Evolutionary conservation across 2,888 invertebrate species (phyloP).

Genomic region (Yponomeuta cagnagella): DNA sequence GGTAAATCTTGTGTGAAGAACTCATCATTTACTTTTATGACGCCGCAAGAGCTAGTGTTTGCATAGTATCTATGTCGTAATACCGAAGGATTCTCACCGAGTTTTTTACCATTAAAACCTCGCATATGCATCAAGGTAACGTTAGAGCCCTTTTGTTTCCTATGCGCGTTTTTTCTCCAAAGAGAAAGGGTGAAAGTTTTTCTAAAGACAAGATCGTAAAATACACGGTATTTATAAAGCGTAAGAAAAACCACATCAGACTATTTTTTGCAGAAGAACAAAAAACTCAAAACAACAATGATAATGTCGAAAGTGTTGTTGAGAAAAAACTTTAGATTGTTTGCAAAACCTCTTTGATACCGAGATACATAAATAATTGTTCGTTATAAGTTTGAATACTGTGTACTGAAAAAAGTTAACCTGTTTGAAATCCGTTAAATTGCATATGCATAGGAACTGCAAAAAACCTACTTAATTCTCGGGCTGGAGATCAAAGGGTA

Average conservation of each 20-base stretch:
- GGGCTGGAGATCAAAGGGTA: too few species aligned
- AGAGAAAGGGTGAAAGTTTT: constrained; percentile 1
- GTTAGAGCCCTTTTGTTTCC: not conserved
- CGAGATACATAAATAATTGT: not conserved
- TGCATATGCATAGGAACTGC: not conserved
- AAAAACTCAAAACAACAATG: not conserved
- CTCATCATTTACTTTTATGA: too few species aligned
- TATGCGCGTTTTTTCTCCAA: not conserved
- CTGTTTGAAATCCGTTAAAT: not conserved
- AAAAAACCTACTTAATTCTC: not conserved
- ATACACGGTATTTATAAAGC: not conserved
- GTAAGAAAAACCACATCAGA: not conserved
- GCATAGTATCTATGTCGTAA: too few species aligned
- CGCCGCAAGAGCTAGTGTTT: too few species aligned
- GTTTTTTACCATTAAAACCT: not conserved
- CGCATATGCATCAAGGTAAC: not conserved
- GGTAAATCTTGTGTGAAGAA: too few species aligned
- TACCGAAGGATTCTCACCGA: too few species aligned
- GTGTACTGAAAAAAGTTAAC: not conserved
- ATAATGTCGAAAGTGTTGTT: not conserved
- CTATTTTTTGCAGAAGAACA: not conserved
- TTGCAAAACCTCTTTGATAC: not conserved
- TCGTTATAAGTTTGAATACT: not conserved
- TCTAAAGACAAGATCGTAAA: not conserved
- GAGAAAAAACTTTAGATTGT: not conserved